Base-by-base conservation (phyloP, 2,797 vertebrate species). In the Pangasius krempfi region DNA sequence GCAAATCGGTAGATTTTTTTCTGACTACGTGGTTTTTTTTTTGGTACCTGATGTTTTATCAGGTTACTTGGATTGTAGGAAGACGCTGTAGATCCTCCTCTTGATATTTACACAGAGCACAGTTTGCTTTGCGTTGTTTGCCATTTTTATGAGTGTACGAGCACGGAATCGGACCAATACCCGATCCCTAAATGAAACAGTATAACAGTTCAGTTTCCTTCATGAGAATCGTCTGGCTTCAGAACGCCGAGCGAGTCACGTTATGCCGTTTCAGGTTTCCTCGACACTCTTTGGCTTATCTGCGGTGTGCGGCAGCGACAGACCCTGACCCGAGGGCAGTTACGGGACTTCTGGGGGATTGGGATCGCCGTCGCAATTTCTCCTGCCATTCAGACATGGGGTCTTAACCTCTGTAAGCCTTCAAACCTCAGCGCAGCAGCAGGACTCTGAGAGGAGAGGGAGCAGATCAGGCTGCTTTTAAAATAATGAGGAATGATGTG, bases 401-500 rank as follows among this genome's bases (percentile, higher is more conserved):
- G 68, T 87, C 82, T 76, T 85, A 72, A 87, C 76, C 86, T 87
- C 56, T 7, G 50, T 58, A 86, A 90, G 78, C 44, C 56, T 73
- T 76, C 75, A 30, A 52, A 86, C 72, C 84, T 87, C 56, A 27
- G 6, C 20, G 30, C 68, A 9, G 40, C 73, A 47, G 73, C 25
- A 14, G 25, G 73, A n/a, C 25, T 52, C 25, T 44, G 9, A 10
- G 37, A 72, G 37, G 75, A n/a, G 47, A 8, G 5, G 7, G 75
- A 30, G 25, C 13, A 18, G 25, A 76, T 76, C 73, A 76, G 44
- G 5, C 73, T 76, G 25, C 25, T 27, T 50, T n/a, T 50, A 50
- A 50, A 76, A 50, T 76, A 50, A 76, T 50, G 25, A 14, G 50
- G 44, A 52, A n/a, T 50, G 47, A 52, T 75, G 40, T 75, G 20